Conservation (phyloP, 2,113 vertebrate species). For the Numida meleagris region DNA sequence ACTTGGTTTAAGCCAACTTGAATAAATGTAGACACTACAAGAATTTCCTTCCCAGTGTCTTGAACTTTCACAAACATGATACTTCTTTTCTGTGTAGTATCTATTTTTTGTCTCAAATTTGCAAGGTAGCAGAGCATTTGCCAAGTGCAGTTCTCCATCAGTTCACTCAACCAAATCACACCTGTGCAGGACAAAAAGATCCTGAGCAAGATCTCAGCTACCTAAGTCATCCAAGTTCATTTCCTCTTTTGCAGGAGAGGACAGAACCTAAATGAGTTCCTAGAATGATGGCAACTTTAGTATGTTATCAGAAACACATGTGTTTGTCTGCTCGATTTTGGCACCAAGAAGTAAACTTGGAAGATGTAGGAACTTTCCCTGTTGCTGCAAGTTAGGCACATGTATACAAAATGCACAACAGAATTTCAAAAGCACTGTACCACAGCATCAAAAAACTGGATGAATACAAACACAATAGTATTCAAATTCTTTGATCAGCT, state of each 20-base stretch:
- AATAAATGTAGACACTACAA: neutral
- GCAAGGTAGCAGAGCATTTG: neutral
- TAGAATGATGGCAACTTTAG: neutral
- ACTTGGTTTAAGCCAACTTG: constrained; percentile 2
- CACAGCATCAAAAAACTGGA: neutral
- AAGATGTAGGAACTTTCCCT: neutral
- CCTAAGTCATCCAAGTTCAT: neutral
- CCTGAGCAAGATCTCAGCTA: neutral
- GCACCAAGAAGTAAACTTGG: neutral
- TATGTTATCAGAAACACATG: neutral
- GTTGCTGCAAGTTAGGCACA: neutral
- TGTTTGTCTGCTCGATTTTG: neutral
- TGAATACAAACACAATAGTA: neutral
- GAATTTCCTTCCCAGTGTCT: neutral
- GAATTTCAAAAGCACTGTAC: neutral
- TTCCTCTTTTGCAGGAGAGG: neutral
- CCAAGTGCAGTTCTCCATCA: neutral
- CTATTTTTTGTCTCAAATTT: neutral
- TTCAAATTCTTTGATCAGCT: neutral
- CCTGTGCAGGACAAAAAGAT: neutral
- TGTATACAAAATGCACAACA: neutral
- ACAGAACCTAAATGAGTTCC: neutral
- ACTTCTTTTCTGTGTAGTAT: neutral
- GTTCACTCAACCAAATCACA: neutral
- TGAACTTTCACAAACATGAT: neutral